Conservation (phyloP, 1,140 invertebrate species). For the Bombus sylvicola region DNA sequence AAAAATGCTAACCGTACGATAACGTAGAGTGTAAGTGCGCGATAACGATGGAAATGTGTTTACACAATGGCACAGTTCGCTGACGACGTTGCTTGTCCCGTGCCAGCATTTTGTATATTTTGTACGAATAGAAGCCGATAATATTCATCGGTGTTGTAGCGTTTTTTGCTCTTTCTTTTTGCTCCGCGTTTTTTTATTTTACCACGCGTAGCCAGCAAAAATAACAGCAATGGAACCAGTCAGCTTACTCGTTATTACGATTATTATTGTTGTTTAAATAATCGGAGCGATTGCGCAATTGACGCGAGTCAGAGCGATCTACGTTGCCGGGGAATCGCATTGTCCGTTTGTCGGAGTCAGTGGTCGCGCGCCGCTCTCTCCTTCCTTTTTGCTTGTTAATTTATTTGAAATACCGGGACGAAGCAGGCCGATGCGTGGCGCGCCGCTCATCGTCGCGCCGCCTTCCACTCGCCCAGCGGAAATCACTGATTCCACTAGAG, state of each 20-base stretch:
- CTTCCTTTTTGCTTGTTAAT: background rate
- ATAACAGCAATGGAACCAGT: background rate
- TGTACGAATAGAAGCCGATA: conserved; percentile 2
- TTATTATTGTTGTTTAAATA: conserved; percentile 41
- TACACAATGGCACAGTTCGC: conserved; percentile 38
- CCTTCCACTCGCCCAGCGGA: background rate
- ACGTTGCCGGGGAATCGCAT: conserved; percentile 7
- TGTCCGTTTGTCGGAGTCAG: background rate
- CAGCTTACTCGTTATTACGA: background rate
- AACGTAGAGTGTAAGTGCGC: conserved; percentile 32
- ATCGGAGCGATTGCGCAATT: conserved; percentile 21
- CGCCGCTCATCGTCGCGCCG: background rate
- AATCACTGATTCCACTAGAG: conserved; percentile 2
- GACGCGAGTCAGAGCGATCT: conserved; percentile 15
- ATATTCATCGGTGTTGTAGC: background rate
- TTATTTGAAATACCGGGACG: too few species aligned
- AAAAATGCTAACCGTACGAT: conserved; percentile 21
- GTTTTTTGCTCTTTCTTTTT: background rate
- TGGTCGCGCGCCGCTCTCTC: background rate
- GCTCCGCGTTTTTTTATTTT: background rate
- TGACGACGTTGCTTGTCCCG: conserved; percentile 8
- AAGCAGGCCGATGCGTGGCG: too few species aligned
- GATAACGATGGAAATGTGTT: conserved; percentile 48
- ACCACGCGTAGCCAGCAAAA: background rate
- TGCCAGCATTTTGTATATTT: background rate